Percentiles rank a stretch among this genome's conserved stretches.
These are phyloP conservation scores for Cataglyphis cursor DNA, from an alignment of 2,888 invertebrate genomes.

Conservation along the genomic window DNA sequence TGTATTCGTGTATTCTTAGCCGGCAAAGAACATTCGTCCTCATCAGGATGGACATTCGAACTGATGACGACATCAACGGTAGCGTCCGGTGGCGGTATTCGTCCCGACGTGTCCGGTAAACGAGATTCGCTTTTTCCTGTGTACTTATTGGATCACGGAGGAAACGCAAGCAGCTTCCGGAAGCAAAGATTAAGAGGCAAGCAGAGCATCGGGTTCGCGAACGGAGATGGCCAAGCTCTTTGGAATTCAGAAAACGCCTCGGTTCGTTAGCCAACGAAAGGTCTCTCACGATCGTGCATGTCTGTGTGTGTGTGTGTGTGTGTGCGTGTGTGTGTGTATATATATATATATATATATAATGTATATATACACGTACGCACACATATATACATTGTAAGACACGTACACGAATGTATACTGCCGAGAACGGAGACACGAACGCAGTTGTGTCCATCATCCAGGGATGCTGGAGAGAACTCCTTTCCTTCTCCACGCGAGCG, in stretches of 20 bases:
- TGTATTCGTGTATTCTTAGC: slow-evolving; percentile 30
- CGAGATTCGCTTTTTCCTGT: slow-evolving; percentile 67
- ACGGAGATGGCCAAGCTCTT: slow-evolving; percentile 76
- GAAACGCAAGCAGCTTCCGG: slow-evolving; percentile 71
- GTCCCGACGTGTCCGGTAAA: slow-evolving; percentile 74
- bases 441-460: slow-evolving; percentile 18
- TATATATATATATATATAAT: not conserved
- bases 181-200: slow-evolving; percentile 74
- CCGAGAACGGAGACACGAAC: slow-evolving; percentile 15
- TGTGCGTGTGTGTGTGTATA: slow-evolving; percentile 5
- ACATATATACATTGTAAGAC: slow-evolving; percentile 8
- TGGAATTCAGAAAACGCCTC: slow-evolving; percentile 81
- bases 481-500: not conserved
- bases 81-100: slow-evolving; percentile 31
- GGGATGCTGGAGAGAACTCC: slow-evolving; percentile 11
- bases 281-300: slow-evolving; percentile 13
- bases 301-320: slow-evolving; percentile 26
- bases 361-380: slow-evolving; percentile 17
- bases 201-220: slow-evolving; percentile 54
- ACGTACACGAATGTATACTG: slow-evolving; percentile 56
- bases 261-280: slow-evolving; percentile 81
- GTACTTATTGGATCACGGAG: slow-evolving; percentile 73
- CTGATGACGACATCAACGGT: slow-evolving; percentile 56
- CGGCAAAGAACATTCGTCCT: slow-evolving; percentile 50
- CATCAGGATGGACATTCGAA: slow-evolving; percentile 52